A percentile compares a stretch with the other conserved stretches of the same genome.
Conservation (phyloP, 2,888 invertebrate species). For the Rhyacophila evoluta region DNA sequence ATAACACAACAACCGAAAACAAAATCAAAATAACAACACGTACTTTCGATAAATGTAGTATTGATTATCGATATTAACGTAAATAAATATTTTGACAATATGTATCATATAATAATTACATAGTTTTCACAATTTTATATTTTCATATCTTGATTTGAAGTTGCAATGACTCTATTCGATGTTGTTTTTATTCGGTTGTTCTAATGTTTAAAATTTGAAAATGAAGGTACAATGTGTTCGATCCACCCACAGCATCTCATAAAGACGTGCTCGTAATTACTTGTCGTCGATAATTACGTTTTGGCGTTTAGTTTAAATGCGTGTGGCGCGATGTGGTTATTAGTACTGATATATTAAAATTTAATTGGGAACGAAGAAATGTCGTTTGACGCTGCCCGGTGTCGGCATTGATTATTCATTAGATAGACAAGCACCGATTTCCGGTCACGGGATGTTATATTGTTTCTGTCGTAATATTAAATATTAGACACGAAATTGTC, state of each 20-base stretch:
- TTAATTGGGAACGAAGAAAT: conserved; percentile 35
- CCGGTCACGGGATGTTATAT: conserved; percentile 38
- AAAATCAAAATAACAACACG: neutral
- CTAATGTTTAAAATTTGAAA: no score
- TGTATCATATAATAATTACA: no score
- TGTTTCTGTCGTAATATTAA: neutral
- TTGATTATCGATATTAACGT: no score
- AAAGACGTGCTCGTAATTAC: neutral
- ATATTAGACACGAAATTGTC: conserved; percentile 1
- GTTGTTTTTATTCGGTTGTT: no score
- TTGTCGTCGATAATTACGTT: neutral
- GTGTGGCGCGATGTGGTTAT: neutral
- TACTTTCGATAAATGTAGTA: no score
- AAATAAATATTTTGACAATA: no score
- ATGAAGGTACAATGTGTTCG: neutral
- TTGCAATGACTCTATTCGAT: no score
- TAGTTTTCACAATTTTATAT: no score
- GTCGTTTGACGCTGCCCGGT: neutral
- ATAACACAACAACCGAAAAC: conserved; percentile 25
- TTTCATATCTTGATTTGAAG: no score
- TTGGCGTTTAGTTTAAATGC: neutral
- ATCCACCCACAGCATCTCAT: neutral
- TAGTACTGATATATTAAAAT: conserved; percentile 28
- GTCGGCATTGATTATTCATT: conserved; percentile 46
- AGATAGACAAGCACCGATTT: conserved; percentile 31